Evolutionary conservation across 2,888 invertebrate species (phyloP), one percentile per base, ranked within the genome.

Genomic region (Lottia scabra): DNA sequence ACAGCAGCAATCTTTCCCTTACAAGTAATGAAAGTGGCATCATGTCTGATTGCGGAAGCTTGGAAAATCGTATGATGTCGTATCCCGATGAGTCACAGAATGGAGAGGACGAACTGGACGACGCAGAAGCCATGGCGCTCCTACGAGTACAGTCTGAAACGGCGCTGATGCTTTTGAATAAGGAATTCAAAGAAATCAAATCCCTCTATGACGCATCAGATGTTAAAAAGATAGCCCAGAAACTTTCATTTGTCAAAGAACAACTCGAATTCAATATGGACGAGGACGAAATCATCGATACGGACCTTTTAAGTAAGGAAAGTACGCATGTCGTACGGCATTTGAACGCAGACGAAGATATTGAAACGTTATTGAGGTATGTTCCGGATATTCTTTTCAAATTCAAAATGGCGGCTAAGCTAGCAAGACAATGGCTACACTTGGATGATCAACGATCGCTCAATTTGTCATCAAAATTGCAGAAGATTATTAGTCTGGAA

Each of bases 381-480:
- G 77, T 85, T 12, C 83, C 85, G 3, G 86, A 86, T 71, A 79
- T 86, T 23, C 74, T 85, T 43, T 75, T 84, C 15, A 86, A 85
- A 68, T 82, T 84, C 46, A 80, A 82, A 67, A 84, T 84, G 56
- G 81, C 82, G 0, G 82, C 82, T 0, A 81, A 83, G 82, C 74
- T 86, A 15, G 81, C 83, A 0, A 73, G 78, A 30, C 71, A 78
- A n/a, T 85, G 85, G 85, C 69, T 85, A 27, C 79, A 82, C 48
- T 72, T 80, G n/a, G 83, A 85, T 46, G 84, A 84, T 65, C 74
- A 80, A 67, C 80, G 83, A 67, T 83, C 83, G 1, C 83, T 83
- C 74, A 83, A 84, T 65, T 67, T 84, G 16, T 82, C 78, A 71
- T 79, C 74, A 48, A 83, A 80, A 43, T 72, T 85, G 16, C 76